Evolutionary conservation across 2,797 vertebrate species (phyloP).

Genomic region (Nannoperca obscura): DNA sequence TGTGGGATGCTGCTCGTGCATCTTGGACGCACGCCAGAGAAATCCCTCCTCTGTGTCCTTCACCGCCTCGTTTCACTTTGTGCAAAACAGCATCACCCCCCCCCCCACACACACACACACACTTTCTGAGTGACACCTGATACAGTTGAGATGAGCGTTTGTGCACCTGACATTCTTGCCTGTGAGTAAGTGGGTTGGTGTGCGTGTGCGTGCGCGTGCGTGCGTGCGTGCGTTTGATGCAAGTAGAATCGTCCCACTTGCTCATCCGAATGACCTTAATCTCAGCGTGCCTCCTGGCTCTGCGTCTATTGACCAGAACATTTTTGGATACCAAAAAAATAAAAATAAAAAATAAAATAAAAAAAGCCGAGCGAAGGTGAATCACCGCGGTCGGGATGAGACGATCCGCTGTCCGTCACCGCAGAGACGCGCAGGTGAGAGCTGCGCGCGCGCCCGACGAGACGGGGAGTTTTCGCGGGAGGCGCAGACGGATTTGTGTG

Average conservation of each 20-base stretch:
- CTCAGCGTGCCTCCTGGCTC: constrained; percentile 37
- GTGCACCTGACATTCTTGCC: constrained; percentile 43
- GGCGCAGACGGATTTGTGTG: constrained; percentile 15
- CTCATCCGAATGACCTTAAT: constrained; percentile 46
- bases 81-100: constrained; percentile 60
- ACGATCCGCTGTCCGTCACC: constrained; percentile 25
- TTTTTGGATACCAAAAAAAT: constrained; percentile 4
- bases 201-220: not conserved
- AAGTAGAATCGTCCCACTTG: constrained; percentile 40
- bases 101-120: not conserved
- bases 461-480: not conserved
- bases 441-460: not conserved
- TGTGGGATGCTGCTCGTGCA: constrained; percentile 64
- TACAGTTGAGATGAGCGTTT: constrained; percentile 58
- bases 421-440: constrained; percentile 16
- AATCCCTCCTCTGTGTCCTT: constrained; percentile 76
- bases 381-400: constrained; percentile 9
- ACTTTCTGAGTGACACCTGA: constrained; percentile 64
- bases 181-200: not conserved
- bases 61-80: constrained; percentile 75
- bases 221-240: constrained; percentile 15
- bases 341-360: too few relatives aligned
- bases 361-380: constrained; percentile 19
- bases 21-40: constrained; percentile 75
- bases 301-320: constrained; percentile 37